Percentiles rank a stretch among this genome's conserved stretches.
Conservation (phyloP, 2,888 invertebrate genomes). For the Drosophila neotestacea region DNA sequence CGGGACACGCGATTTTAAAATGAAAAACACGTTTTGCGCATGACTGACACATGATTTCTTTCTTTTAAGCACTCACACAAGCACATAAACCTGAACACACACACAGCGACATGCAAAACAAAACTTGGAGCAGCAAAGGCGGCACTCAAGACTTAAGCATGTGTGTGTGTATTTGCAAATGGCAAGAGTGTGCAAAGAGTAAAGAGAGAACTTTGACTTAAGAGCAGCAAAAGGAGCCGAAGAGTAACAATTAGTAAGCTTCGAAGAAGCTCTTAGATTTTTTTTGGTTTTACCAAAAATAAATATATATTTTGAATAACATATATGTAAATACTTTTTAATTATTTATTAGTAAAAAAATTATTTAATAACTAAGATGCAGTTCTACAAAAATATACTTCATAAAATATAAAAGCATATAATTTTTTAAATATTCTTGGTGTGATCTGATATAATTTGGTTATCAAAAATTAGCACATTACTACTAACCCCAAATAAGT, state of each 20-base stretch:
- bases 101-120: constrained; percentile 37
- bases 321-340: not conserved
- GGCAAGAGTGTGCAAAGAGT: constrained; percentile 40
- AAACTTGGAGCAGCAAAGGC: constrained; percentile 52
- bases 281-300: constrained; percentile 2
- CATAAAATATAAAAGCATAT: no score
- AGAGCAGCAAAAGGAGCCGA: constrained; percentile 44
- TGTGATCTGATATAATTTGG: no score
- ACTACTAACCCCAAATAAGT: no score
- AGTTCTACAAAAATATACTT: no score
- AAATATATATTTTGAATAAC: not conserved
- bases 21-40: constrained; percentile 81
- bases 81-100: constrained; percentile 25
- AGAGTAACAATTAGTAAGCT: constrained; percentile 48
- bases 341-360: no score
- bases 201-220: constrained; percentile 44
- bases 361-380: no score
- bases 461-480: no score
- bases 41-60: constrained; percentile 76
- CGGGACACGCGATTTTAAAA: constrained; percentile 77
- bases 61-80: constrained; percentile 47
- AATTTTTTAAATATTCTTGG: no score
- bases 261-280: constrained; percentile 22
- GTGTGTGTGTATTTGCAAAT: constrained; percentile 16
- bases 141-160: constrained; percentile 32